These are phyloP conservation scores for Actenoides hombroni DNA, from an alignment of 2,113 vertebrate genomes.

Conservation along the genomic window DNA sequence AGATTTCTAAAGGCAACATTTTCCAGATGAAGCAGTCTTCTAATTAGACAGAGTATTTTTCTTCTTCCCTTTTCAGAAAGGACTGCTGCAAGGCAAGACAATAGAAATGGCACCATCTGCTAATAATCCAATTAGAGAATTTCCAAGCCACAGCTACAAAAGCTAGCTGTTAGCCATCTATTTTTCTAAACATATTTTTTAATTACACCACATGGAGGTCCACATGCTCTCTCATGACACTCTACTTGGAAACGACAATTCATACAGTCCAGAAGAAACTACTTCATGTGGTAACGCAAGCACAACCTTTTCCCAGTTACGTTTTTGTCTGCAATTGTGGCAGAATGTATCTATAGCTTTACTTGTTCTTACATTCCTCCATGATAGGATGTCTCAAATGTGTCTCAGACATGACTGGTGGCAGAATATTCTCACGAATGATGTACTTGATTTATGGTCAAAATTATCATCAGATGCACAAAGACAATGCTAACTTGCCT, in stretches of 20 bases:
- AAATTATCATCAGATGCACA: neutral
- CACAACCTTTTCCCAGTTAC: neutral
- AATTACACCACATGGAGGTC: slow-evolving; percentile 23
- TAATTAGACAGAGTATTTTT: slow-evolving; percentile 40
- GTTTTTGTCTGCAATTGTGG: neutral
- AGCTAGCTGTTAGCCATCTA: slow-evolving; percentile 36
- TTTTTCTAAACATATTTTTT: slow-evolving; percentile 59
- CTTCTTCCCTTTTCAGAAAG: slow-evolving; percentile 9
- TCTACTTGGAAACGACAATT: slow-evolving; percentile 23
- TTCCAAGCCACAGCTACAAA: slow-evolving; percentile 58
- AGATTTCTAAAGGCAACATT: slow-evolving; percentile 30
- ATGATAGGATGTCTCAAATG: neutral
- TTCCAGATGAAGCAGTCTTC: slow-evolving; percentile 38
- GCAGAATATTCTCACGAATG: neutral
- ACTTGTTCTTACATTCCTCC: neutral
- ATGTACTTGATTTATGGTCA: neutral
- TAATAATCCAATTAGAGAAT: slow-evolving; percentile 70
- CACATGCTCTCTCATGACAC: slow-evolving; percentile 49
- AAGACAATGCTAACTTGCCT: neutral
- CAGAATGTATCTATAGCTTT: neutral
- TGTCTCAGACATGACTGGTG: neutral
- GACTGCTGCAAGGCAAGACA: slow-evolving; percentile 59
- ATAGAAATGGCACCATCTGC: slow-evolving; percentile 68
- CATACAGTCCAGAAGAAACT: slow-evolving; percentile 26
- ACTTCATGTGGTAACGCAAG: neutral